Evolutionary conservation across 2,888 invertebrate species (phyloP).

Genomic region (Aphodius granarius): DNA sequence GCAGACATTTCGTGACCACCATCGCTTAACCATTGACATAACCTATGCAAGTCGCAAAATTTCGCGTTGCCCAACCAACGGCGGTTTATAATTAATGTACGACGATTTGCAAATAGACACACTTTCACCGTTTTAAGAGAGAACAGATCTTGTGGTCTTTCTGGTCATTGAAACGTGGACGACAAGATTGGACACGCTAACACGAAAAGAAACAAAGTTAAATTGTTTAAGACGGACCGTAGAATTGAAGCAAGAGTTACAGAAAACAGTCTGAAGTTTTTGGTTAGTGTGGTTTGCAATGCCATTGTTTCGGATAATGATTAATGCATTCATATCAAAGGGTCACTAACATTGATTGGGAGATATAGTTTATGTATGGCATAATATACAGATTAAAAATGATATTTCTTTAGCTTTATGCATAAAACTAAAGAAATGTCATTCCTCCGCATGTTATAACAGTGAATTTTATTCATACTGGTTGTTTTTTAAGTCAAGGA

Average conservation of each 20-base stretch:
- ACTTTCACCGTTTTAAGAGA: neutral
- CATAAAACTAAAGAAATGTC: too few relatives aligned
- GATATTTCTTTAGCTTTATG: too few relatives aligned
- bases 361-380: too few relatives aligned
- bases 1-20: neutral
- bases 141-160: neutral
- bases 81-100: neutral
- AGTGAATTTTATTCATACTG: neutral
- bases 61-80: neutral
- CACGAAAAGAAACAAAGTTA: neutral
- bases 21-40: neutral
- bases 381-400: too few relatives aligned
- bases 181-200: neutral
- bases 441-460: too few relatives aligned
- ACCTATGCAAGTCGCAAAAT: neutral
- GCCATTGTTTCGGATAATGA: neutral
- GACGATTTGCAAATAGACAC: neutral
- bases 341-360: neutral
- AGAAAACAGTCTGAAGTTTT: neutral
- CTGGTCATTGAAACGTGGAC: neutral
- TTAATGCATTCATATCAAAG: neutral
- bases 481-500: neutral
- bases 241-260: neutral
- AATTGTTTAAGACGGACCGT: neutral
- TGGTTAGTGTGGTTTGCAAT: neutral